Conservation (phyloP, 2,113 vertebrate genomes). For the Odobenus rosmarus region DNA sequence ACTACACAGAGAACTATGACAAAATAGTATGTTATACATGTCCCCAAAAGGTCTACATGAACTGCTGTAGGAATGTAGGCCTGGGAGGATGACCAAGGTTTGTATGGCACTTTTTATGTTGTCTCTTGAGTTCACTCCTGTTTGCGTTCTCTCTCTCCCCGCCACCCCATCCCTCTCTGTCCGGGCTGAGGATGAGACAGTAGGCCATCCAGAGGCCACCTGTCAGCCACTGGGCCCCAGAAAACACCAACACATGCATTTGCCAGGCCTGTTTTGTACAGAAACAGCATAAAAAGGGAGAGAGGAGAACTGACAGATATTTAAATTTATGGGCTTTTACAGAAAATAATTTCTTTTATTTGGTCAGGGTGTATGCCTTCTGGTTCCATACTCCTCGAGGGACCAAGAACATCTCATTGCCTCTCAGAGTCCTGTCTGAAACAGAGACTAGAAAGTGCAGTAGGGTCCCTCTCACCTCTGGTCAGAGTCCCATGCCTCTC, state of each 20-base stretch:
- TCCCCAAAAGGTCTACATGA: not conserved
- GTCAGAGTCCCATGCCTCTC: not conserved
- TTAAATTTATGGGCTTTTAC: not conserved
- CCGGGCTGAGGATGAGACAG: not conserved
- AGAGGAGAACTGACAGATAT: not conserved
- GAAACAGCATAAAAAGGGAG: not conserved
- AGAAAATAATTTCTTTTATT: not conserved
- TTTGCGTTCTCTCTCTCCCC: not conserved
- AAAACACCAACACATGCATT: not conserved
- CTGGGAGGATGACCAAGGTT: not conserved
- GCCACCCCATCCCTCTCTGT: accelerated
- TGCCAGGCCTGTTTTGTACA: not conserved
- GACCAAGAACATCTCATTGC: not conserved
- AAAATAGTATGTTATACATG: not conserved
- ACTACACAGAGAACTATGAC: not conserved
- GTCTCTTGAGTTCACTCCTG: not conserved
- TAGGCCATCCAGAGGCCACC: not conserved
- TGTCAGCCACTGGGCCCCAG: not conserved
- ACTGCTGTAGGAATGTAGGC: not conserved
- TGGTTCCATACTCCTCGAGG: not conserved
- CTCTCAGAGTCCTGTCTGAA: not conserved
- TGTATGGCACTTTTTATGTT: not conserved
- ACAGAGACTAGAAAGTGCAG: not conserved
- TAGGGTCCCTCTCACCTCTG: not conserved
- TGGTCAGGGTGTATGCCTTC: not conserved